phyloP scores from a whole-genome alignment of 2,888 invertebrate genomes.

The Conomelus anceps region DNA sequence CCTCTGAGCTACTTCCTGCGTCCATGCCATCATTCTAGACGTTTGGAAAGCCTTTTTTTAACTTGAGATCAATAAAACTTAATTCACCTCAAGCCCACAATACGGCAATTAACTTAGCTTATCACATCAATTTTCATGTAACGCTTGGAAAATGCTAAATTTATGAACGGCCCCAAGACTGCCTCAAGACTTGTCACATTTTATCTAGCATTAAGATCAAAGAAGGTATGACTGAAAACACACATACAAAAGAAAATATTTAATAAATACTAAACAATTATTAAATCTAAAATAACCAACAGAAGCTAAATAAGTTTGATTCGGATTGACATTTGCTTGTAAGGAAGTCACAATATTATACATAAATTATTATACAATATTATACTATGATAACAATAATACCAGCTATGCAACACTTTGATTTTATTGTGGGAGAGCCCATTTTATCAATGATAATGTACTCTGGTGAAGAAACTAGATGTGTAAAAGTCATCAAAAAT shows the following conservation, averaged over 20 bases:
- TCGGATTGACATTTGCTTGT: background rate
- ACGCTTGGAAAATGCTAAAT: too few species aligned
- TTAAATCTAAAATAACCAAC: background rate
- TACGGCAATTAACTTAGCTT: too few species aligned
- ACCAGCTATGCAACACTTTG: background rate
- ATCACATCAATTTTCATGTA: too few species aligned
- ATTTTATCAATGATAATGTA: background rate
- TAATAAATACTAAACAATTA: background rate
- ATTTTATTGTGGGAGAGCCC: background rate
- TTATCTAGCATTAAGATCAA: background rate
- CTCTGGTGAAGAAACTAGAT: background rate
- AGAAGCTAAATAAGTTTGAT: background rate
- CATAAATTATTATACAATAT: background rate
- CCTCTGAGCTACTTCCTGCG: too few species aligned
- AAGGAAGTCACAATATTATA: background rate
- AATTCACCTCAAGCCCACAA: too few species aligned
- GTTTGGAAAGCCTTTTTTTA: too few species aligned
- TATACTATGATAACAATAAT: background rate
- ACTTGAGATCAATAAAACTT: too few species aligned
- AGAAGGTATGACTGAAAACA: background rate
- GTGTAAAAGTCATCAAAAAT: background rate
- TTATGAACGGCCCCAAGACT: too few species aligned
- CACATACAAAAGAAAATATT: background rate
- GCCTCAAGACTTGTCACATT: too few species aligned
- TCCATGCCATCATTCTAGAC: too few species aligned